phyloP scores from a whole-genome alignment of 2,113 vertebrate genomes.

The Hydrochoerus hydrochaeris region DNA sequence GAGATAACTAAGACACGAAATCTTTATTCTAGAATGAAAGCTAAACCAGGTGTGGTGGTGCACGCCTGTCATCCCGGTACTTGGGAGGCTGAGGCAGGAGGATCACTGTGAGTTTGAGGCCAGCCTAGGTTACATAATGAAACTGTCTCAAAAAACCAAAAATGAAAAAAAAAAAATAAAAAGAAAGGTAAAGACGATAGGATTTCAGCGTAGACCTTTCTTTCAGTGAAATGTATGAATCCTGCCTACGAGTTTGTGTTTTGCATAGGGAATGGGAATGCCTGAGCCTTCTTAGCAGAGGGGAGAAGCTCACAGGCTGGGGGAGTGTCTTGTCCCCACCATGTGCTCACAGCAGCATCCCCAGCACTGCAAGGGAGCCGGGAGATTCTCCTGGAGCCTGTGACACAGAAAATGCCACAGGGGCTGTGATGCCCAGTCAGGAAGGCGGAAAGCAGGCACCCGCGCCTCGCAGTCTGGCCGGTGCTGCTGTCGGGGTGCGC shows the following conservation, averaged over 20 bases:
- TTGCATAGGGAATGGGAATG: neutral
- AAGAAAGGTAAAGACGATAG: neutral
- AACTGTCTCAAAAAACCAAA: neutral
- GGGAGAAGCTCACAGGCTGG: neutral
- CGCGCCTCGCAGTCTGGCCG: neutral
- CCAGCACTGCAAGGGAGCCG: neutral
- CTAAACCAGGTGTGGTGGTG: neutral
- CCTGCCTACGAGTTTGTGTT: neutral
- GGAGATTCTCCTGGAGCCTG: neutral
- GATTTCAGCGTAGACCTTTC: neutral
- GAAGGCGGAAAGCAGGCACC: neutral
- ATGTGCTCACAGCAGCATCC: neutral
- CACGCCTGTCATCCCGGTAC: neutral
- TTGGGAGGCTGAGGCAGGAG: neutral
- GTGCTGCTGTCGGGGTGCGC: neutral
- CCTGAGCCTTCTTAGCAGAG: neutral
- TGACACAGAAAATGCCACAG: neutral
- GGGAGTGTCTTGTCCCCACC: neutral
- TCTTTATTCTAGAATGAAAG: neutral
- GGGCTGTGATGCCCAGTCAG: neutral
- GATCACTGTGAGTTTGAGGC: neutral
- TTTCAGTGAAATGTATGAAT: neutral
- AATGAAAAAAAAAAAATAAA: neutral
- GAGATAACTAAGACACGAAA: neutral
- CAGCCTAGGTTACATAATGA: neutral